phyloP scores from a whole-genome alignment of 2,113 vertebrate species.

The Sinocyclocheilus anophthalmus region DNA sequence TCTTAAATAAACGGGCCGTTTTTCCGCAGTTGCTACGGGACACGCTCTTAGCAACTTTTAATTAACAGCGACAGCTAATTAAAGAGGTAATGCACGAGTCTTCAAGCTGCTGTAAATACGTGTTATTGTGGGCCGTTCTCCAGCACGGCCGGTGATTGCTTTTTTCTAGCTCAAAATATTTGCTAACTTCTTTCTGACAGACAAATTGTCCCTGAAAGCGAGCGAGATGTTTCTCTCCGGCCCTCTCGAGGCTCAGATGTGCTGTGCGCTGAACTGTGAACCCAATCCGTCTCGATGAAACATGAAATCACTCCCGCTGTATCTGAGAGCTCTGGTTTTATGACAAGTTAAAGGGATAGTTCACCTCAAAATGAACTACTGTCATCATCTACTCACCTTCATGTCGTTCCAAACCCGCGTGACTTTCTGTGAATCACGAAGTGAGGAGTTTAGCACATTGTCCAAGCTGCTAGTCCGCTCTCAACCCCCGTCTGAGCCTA shows the following conservation, averaged over 20 bases:
- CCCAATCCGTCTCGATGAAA: slow-evolving; percentile 7
- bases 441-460: neutral
- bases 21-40: slow-evolving; percentile 40
- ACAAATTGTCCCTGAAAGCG: slow-evolving; percentile 2
- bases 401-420: no score
- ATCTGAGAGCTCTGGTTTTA: slow-evolving; percentile 22
- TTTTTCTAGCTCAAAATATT: neutral
- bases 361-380: slow-evolving; percentile 24
- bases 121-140: neutral
- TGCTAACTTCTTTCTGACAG: slow-evolving; percentile 16
- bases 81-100: slow-evolving; percentile 20
- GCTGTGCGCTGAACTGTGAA: slow-evolving; percentile 1
- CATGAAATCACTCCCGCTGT: neutral
- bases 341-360: slow-evolving; percentile 23
- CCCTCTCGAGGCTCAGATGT: slow-evolving; percentile 15
- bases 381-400: neutral
- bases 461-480: neutral
- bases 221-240: neutral
- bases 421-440: neutral
- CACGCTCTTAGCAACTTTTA: slow-evolving; percentile 37
- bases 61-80: slow-evolving; percentile 53
- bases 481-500: no score
- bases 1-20: slow-evolving; percentile 51
- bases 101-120: neutral
- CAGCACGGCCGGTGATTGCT: neutral